These are phyloP conservation scores for Drosophila parthenogenetica DNA, from an alignment of 2,888 invertebrate species.

Conservation along the genomic window DNA sequence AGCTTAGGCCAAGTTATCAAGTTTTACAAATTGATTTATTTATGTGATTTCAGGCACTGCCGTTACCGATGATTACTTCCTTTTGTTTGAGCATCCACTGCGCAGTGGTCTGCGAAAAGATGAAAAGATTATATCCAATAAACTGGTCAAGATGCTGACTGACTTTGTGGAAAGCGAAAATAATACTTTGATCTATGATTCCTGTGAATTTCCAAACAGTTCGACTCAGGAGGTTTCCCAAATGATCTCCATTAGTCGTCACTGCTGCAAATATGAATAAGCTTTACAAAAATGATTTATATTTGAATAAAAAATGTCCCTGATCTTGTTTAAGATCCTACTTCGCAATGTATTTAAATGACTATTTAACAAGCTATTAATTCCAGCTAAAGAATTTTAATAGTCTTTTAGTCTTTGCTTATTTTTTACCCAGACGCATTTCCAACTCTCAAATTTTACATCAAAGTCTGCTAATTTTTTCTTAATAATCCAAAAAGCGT, in stretches of 20 bases:
- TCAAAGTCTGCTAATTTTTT: not conserved
- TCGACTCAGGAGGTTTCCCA: conserved; percentile 41
- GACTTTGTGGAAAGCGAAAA: conserved; percentile 51
- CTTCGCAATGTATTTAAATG: not conserved
- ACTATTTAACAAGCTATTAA: not conserved
- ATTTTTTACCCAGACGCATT: too few relatives aligned
- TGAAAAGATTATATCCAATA: conserved; percentile 58
- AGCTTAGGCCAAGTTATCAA: too few relatives aligned
- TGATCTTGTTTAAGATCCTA: not conserved
- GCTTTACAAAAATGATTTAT: not conserved
- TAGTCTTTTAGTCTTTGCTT: too few relatives aligned
- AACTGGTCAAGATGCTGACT: conserved; percentile 74
- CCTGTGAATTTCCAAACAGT: conserved; percentile 67
- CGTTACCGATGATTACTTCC: conserved; percentile 74
- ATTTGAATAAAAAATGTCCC: not conserved
- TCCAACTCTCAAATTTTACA: not conserved
- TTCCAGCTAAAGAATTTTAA: not conserved
- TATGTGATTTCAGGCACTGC: conserved; percentile 67
- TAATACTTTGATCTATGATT: conserved; percentile 55
- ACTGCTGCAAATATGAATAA: conserved; percentile 30
- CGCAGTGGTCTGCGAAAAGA: conserved; percentile 30
- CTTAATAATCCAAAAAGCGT: conserved; percentile 25
- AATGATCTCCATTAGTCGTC: conserved; percentile 56
- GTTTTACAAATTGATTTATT: not conserved
- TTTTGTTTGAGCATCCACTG: conserved; percentile 53